These are phyloP conservation scores for Thereva unica DNA, from an alignment of 2,888 invertebrate genomes.

Conservation along the genomic window DNA sequence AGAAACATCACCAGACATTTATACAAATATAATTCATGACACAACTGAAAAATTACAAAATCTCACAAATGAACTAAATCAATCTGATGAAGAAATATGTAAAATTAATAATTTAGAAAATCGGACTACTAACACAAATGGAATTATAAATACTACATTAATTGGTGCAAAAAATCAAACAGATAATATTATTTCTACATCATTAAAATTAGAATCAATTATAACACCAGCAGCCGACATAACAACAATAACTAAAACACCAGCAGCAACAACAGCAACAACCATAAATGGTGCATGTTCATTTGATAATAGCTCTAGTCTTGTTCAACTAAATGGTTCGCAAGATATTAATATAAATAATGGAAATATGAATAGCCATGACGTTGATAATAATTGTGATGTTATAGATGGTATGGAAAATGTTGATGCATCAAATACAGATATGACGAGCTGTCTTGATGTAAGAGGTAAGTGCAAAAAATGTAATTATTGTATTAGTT, in stretches of 20 bases:
- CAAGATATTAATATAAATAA: slow-evolving; percentile 27
- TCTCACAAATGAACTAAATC: slow-evolving; percentile 51
- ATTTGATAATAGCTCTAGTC: slow-evolving; percentile 37
- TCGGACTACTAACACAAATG: not conserved
- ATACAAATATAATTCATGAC: slow-evolving; percentile 49
- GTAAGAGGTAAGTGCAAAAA: slow-evolving; percentile 46
- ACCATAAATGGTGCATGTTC: slow-evolving; percentile 26
- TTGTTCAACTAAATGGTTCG: slow-evolving; percentile 20
- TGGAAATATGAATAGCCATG: slow-evolving; percentile 22
- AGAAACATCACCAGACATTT: slow-evolving; percentile 49
- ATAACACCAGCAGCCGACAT: slow-evolving; percentile 17
- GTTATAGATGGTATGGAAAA: slow-evolving; percentile 21
- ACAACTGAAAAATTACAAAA: slow-evolving; percentile 51
- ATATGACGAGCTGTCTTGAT: slow-evolving; percentile 48
- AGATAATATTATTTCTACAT: too few relatives aligned
- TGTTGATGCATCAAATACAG: slow-evolving; percentile 18
- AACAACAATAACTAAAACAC: not conserved
- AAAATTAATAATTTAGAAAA: slow-evolving; percentile 36
- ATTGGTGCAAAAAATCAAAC: too few relatives aligned
- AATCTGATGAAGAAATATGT: slow-evolving; percentile 46
- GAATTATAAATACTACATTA: too few relatives aligned
- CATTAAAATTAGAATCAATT: not conserved
- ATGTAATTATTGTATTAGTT: not conserved
- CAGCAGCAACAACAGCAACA: slow-evolving; percentile 13
- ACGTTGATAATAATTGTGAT: slow-evolving; percentile 15